A percentile compares a stretch with the other conserved stretches of the same genome.
Evolutionary conservation across 2,888 invertebrate genomes (phyloP).

Genomic region (Himalopsyche tibetana): DNA sequence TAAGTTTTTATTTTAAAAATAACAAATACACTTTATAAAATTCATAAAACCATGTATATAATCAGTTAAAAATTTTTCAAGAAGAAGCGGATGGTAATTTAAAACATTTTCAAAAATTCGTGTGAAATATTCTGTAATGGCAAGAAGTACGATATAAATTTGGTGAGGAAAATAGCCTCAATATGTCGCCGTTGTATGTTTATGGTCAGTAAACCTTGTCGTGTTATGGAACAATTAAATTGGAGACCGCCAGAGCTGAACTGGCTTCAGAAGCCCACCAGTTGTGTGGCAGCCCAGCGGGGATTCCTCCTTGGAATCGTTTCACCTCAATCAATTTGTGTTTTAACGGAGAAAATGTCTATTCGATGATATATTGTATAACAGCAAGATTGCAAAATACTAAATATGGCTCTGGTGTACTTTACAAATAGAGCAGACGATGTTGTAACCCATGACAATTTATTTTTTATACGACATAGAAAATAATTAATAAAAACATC

Average conservation of each 20-base stretch:
- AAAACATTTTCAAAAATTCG: no score
- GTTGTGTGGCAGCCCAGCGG: conserved; percentile 57
- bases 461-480: neutral
- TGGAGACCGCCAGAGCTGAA: conserved; percentile 42
- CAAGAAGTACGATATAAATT: neutral
- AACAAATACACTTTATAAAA: no score
- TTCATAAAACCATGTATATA: no score
- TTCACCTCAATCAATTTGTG: conserved; percentile 53
- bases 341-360: conserved; percentile 41
- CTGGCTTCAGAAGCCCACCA: conserved; percentile 47
- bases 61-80: no score
- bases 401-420: conserved; percentile 15
- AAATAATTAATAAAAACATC: neutral
- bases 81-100: neutral
- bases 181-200: neutral
- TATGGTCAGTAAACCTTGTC: conserved; percentile 13
- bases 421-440: conserved; percentile 20
- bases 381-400: conserved; percentile 21
- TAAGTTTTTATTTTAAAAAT: no score
- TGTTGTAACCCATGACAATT: neutral
- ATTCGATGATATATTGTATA: conserved; percentile 15
- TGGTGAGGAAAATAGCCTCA: neutral
- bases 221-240: conserved; percentile 44
- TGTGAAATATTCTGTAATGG: no score
- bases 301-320: conserved; percentile 39